A percentile compares a stretch with the other conserved stretches of the same genome.
These are phyloP conservation scores for Hydropsyche tenuis DNA, from an alignment of 1,140 invertebrate species.

Conservation along the genomic window DNA sequence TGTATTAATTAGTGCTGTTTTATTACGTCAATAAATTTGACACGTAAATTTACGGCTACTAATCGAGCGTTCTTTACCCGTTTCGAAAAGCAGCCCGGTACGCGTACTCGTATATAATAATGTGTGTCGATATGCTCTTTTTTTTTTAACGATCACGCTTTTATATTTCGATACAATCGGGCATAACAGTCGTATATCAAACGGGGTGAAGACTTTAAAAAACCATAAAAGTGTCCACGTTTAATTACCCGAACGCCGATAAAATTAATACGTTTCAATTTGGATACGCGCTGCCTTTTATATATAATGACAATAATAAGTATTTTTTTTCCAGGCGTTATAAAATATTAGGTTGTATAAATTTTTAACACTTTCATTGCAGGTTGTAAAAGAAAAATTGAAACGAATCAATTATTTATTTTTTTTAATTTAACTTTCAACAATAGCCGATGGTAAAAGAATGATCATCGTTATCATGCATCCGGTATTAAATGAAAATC, in stretches of 20 bases:
- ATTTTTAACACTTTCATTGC: too few species aligned
- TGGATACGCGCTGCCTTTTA: background rate
- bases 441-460: too few species aligned
- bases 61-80: constrained; percentile 13
- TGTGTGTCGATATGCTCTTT: too few species aligned
- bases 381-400: too few species aligned
- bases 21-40: constrained; percentile 7
- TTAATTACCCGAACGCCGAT: constrained; percentile 18
- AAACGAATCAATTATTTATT: too few species aligned
- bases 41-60: constrained; percentile 13
- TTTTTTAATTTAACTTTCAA: too few species aligned
- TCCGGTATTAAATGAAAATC: too few species aligned
- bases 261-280: constrained; percentile 28
- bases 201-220: constrained; percentile 24
- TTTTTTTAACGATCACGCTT: constrained; percentile 11
- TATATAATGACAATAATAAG: background rate
- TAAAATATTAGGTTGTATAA: background rate
- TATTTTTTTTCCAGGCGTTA: background rate
- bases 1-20: constrained; percentile 11
- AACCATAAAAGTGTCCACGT: constrained; percentile 13
- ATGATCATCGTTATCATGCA: too few species aligned
- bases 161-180: constrained; percentile 10
- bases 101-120: background rate
- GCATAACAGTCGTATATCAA: constrained; percentile 1
- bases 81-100: background rate